Evolutionary conservation across 2,888 invertebrate genomes (phyloP).

Genomic region (Malacosoma neustria): DNA sequence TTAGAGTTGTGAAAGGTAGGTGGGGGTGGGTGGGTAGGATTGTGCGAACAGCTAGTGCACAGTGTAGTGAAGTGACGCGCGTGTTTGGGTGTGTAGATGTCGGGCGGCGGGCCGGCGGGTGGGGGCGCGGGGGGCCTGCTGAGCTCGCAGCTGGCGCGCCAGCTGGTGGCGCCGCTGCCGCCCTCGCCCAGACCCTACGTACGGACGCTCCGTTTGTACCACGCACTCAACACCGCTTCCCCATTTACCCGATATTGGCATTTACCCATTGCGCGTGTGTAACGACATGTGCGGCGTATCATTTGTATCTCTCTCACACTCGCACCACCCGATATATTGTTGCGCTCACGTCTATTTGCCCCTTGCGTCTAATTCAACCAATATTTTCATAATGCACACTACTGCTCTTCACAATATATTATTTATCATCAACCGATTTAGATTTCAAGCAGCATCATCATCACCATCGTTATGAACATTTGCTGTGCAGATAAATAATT

Average conservation of each 20-base stretch:
- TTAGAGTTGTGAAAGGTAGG: not conserved
- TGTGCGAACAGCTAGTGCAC: slow-evolving; percentile 6
- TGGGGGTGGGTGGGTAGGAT: not conserved
- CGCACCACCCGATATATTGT: slow-evolving; percentile 27
- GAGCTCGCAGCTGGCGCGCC: slow-evolving; percentile 76
- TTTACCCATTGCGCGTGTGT: slow-evolving; percentile 4
- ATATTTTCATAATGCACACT: too few relatives aligned
- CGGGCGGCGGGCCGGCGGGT: slow-evolving; percentile 39
- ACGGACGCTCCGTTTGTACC: slow-evolving; percentile 71
- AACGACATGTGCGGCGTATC: slow-evolving; percentile 50
- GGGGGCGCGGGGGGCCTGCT: slow-evolving; percentile 60
- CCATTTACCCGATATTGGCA: slow-evolving; percentile 9
- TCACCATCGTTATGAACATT: too few relatives aligned
- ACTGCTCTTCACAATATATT: too few relatives aligned
- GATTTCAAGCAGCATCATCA: too few relatives aligned
- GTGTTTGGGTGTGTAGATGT: slow-evolving; percentile 56
- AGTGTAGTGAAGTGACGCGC: slow-evolving; percentile 26
- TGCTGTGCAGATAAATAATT: too few relatives aligned
- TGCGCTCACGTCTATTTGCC: slow-evolving; percentile 15
- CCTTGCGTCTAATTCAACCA: slow-evolving; percentile 6
- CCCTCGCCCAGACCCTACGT: slow-evolving; percentile 67
- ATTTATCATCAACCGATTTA: too few relatives aligned
- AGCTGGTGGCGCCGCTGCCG: slow-evolving; percentile 76
- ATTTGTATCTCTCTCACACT: slow-evolving; percentile 24
- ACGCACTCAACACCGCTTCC: slow-evolving; percentile 73